These are phyloP conservation scores for Lottia scabra DNA, from an alignment of 2,888 invertebrate species.

Conservation along the genomic window DNA sequence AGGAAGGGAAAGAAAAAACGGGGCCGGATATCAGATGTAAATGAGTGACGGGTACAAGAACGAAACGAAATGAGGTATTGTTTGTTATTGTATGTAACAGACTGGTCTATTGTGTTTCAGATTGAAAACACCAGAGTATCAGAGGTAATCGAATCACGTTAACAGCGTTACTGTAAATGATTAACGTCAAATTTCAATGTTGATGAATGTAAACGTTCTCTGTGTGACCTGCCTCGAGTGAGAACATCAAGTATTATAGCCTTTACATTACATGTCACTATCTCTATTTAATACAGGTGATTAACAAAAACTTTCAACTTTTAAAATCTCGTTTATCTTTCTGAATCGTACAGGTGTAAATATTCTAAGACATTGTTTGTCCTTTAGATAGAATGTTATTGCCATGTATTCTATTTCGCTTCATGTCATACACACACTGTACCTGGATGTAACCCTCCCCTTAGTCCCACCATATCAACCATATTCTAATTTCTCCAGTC, in stretches of 20 bases:
- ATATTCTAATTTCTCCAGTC: too few relatives aligned
- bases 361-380: neutral
- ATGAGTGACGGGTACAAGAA: slow-evolving; percentile 4
- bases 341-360: neutral
- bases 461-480: too few relatives aligned
- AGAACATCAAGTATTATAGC: neutral
- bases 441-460: too few relatives aligned
- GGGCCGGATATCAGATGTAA: slow-evolving; percentile 4
- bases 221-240: neutral
- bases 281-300: neutral
- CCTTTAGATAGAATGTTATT: too few relatives aligned
- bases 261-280: neutral
- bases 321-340: slow-evolving; percentile 1
- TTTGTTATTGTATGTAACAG: slow-evolving; percentile 2
- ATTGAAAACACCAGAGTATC: neutral
- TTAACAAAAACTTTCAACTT: neutral
- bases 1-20: neutral
- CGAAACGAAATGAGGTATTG: slow-evolving; percentile 2
- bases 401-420: too few relatives aligned
- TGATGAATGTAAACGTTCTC: slow-evolving; percentile 1
- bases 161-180: neutral
- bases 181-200: slow-evolving; percentile 1
- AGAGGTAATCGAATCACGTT: neutral
- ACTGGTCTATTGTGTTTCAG: neutral
- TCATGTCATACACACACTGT: too few relatives aligned